These are phyloP conservation scores for Lymantria dispar DNA, from an alignment of 2,888 invertebrate species.

Conservation along the genomic window DNA sequence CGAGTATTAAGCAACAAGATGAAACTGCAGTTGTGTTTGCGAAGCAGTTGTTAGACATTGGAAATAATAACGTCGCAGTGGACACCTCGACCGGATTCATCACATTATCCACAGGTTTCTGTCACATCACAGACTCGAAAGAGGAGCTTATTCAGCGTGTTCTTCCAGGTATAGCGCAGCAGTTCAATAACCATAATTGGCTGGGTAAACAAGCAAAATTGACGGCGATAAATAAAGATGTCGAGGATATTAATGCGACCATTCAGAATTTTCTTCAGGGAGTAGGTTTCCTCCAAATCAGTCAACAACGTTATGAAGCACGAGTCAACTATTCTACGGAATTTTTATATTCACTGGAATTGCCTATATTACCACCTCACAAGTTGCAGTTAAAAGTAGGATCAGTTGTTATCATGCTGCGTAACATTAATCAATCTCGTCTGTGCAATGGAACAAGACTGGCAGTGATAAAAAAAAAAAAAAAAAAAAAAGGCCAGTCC, in stretches of 20 bases:
- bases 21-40: constrained; percentile 27
- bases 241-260: constrained; percentile 10
- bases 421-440: too few relatives aligned
- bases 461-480: too few relatives aligned
- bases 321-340: too few relatives aligned
- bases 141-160: too few relatives aligned
- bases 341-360: too few relatives aligned
- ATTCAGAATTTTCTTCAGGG: constrained; percentile 10
- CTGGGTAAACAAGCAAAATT: constrained; percentile 36
- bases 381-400: too few relatives aligned
- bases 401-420: too few relatives aligned
- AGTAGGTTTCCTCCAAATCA: constrained; percentile 11
- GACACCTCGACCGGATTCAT: constrained; percentile 28
- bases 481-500: too few relatives aligned
- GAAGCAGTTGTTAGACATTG: too few relatives aligned
- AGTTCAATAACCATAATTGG: constrained; percentile 32
- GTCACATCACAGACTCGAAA: constrained; percentile 18
- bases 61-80: constrained; percentile 24
- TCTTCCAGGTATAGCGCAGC: constrained; percentile 28
- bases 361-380: too few relatives aligned
- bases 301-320: constrained; percentile 12
- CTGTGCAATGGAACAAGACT: too few relatives aligned
- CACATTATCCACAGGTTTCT: constrained; percentile 16
- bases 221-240: constrained; percentile 31
- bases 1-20: constrained; percentile 15